Base-by-base conservation (phyloP, 2,113 vertebrate species). In the Pontoporia blainvillei region DNA sequence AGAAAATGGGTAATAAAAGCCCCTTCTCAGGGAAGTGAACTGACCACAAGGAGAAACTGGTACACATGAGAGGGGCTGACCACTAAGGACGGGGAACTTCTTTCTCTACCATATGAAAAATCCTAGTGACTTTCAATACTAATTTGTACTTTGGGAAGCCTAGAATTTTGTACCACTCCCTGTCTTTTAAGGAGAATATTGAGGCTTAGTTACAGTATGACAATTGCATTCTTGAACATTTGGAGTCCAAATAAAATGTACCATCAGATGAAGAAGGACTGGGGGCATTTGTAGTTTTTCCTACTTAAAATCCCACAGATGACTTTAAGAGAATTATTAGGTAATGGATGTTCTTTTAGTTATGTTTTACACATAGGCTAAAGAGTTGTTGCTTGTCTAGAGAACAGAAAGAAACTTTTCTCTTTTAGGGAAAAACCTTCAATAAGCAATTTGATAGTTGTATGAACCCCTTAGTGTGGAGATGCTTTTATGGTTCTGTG, bases 291-390 rank as follows among this genome's bases (percentile, higher is more conserved):
- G n/a, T 76, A 34, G 27, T 88, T 82, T 92, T 82, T 93, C 49
- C 25, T 66, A n/a, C 39, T 96, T 91, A 85, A 93, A 76, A 49
- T 17, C 46, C 76, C 36, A 57, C 29, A 67, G 52, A 49, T 90
- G 11, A 49, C 52, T 90, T 86, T 81, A 84, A 69, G 18, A 91
- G 25, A 97, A 91, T 93, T 83, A 44, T 10, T 93, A 94, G 39
- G 23, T 79, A 76, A 86, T 92, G 85, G 91, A 14, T 54, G 21
- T 79, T 87, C 34, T 83, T 94, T 57, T 79, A 71, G 17, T 94
- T 94, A 20, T 59, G 36, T 90, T 86, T 79, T 57, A 27, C 2
- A 7, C 27, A 1, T 34, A 59, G 59, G 73, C 34, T 73, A 36
- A 49, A n/a, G 34, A 73, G 46, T 39, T 20, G 13, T 54, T 75